Base-by-base conservation (phyloP, 2,888 invertebrate species). In the Phlogophora meticulosa region DNA sequence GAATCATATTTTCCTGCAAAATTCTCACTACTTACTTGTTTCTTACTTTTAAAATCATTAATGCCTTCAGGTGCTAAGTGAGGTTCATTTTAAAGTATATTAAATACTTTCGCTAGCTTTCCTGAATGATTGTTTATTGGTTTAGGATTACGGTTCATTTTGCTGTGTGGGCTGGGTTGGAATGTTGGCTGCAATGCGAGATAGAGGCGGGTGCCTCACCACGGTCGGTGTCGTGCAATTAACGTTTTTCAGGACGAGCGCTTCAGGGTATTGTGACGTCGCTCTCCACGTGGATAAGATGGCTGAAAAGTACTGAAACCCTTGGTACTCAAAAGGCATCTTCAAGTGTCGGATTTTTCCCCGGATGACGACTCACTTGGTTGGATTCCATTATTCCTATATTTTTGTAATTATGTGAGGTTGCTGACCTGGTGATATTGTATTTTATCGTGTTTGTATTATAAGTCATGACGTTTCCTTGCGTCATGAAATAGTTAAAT, bases 231-330 rank as follows among this genome's bases (percentile, higher is more conserved):
- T 88, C 87, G 87, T 87, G 92, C 92, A 93, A 94, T 94, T 94
- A 94, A 92, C 91, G 91, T 92, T 92, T 93, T 93, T 90, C 90
- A 91, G 91, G 88, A 88, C 88, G 88, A 87, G 81, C 88, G 89
- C 90, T 88, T 82, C 80, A 83, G 87, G 88, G 83, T 87, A 90
- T 92, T 91, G 92, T 92, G 90, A 90, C 90, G 90, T 85, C 87
- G 86, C 84, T 85, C 87, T 88, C 82, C 86, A 86, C 85, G 86
- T 87, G 89, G 89, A 89, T 87, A 89, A 90, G 89, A 90, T 87
- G 85, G 85, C 88, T 88, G 85, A 80, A 90, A 62, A 63, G 66
- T 72, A 46, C 66, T 66, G 45, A 73, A 85, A 87, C 85, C 86
- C 73, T 76, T 75, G 80, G 82, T 85, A 84, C 87, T 90, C 84